Evolutionary conservation across 2,888 invertebrate species (phyloP), one percentile per base, ranked within the genome.

Genomic region (Psococerastis gibbosa): DNA sequence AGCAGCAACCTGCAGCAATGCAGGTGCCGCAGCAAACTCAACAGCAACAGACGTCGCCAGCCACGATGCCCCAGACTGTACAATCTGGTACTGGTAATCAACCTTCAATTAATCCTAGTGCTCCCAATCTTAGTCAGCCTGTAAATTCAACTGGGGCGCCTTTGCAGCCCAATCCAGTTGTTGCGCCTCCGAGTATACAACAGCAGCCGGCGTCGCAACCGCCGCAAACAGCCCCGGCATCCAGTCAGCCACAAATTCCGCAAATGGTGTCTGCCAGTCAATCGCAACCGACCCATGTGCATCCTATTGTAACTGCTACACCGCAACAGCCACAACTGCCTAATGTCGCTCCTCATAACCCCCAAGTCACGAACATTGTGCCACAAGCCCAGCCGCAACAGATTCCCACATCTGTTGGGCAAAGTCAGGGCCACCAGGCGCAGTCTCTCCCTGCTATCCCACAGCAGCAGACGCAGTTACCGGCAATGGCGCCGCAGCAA

Each of bases 31-130:
- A 63, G 48, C 71, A 70, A 53, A 59, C 57, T 45, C 71, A 69
- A 54, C 64, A 71, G 48, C 66, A 64, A 52, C 65, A 68, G 52
- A 49, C 23, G 44, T 47, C 32, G 35, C 50, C 49, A 45, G 61
- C 66, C 45, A 60, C 67, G 22, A 68, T 72, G 46, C 63, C 61
- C 18, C 69, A 72, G 47, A 64, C 63, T 8, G 47, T 52, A n/a
- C n/a, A n/a, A n/a, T n/a, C n/a, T n/a, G n/a, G n/a, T n/a, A n/a
- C n/a, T n/a, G n/a, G n/a, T n/a, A n/a, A n/a, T n/a, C n/a, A n/a
- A n/a, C n/a, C n/a, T n/a, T n/a, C n/a, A n/a, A n/a, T n/a, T n/a
- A n/a, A n/a, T n/a, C n/a, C n/a, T n/a, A n/a, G n/a, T n/a, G n/a
- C n/a, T n/a, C n/a, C n/a, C n/a, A n/a, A n/a, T n/a, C n/a, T n/a